These are phyloP conservation scores for Arctia plantaginis DNA, from an alignment of 2,888 invertebrate genomes.

Conservation along the genomic window DNA sequence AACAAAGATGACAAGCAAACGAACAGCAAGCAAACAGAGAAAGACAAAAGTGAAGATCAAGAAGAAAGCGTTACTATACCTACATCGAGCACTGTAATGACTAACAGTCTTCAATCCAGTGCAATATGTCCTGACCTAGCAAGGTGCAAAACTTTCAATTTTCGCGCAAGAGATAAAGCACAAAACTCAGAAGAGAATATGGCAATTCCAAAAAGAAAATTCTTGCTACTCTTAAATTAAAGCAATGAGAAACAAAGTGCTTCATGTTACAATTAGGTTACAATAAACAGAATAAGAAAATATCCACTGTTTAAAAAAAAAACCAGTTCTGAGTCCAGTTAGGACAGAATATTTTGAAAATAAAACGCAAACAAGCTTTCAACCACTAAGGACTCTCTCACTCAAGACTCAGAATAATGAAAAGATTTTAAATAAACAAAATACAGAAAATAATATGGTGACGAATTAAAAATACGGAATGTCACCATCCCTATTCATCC, in stretches of 20 bases:
- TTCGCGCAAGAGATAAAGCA: not conserved
- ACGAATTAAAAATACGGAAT: too few species aligned
- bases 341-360: too few species aligned
- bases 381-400: too few species aligned
- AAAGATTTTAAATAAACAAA: too few species aligned
- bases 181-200: not conserved
- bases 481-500: too few species aligned
- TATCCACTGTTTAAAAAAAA: not conserved
- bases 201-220: not conserved
- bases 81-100: not conserved
- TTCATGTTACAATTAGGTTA: not conserved
- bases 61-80: not conserved
- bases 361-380: too few species aligned
- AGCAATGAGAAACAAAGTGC: not conserved
- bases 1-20: too few species aligned
- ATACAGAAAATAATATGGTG: too few species aligned
- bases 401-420: too few species aligned
- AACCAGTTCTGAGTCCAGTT: not conserved
- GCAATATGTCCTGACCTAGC: not conserved
- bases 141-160: not conserved
- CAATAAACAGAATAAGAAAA: not conserved
- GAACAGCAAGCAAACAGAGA: too few species aligned
- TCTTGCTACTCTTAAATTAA: not conserved
- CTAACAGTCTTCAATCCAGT: rapidly evolving
- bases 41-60: not conserved